phyloP scores from a whole-genome alignment of 2,797 vertebrate genomes.

The Hemitrygon akajei region DNA sequence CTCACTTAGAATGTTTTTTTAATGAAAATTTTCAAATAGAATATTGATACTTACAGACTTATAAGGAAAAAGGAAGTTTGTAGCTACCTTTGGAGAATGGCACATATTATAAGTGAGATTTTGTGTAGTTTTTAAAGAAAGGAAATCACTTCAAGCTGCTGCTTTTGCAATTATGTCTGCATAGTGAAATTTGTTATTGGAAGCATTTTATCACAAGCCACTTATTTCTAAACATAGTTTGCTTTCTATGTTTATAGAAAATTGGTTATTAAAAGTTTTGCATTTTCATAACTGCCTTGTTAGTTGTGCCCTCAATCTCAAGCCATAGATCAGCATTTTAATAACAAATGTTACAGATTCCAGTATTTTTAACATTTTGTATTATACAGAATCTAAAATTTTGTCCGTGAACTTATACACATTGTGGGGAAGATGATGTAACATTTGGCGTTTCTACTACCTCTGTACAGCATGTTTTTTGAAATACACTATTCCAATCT shows the following conservation, averaged over 20 bases:
- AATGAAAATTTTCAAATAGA: background rate
- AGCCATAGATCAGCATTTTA: background rate
- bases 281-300: background rate
- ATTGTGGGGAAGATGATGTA: too few relatives aligned
- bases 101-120: background rate
- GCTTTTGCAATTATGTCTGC: background rate
- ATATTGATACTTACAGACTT: background rate
- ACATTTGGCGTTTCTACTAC: background rate
- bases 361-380: background rate
- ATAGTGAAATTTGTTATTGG: background rate
- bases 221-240: background rate
- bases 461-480: background rate
- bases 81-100: background rate
- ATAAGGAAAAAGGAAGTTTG: background rate
- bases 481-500: background rate
- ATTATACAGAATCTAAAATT: background rate
- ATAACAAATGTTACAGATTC: background rate
- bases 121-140: background rate
- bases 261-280: background rate
- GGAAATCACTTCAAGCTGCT: background rate
- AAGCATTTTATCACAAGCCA: background rate
- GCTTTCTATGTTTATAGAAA: constrained; percentile 25
- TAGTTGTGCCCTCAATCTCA: background rate
- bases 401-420: background rate
- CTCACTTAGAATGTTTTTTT: background rate